Conservation (phyloP, 92 coral and sea anemone genomes). For the Palythoa grandis region DNA sequence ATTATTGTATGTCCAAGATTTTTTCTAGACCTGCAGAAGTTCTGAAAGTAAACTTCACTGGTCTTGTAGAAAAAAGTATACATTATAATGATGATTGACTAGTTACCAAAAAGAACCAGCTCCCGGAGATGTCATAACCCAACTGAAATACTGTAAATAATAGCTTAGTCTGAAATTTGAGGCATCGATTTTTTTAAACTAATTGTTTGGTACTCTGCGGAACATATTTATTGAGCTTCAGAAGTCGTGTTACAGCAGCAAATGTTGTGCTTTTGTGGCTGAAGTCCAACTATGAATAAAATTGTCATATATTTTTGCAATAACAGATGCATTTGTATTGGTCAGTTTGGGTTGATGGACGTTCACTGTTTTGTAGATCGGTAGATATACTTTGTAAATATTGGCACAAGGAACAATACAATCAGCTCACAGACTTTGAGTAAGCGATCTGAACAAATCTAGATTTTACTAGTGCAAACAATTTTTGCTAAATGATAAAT, state of each 20-base stretch:
- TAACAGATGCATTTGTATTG: neutral
- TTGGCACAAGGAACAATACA: too few species aligned
- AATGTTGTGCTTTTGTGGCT: neutral
- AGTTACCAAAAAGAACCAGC: neutral
- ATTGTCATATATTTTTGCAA: neutral
- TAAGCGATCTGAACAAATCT: too few species aligned
- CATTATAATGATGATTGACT: neutral
- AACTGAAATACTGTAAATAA: neutral
- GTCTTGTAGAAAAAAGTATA: neutral
- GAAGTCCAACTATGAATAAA: neutral
- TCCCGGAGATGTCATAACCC: neutral
- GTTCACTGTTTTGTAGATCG: too few species aligned
- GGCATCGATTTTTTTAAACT: neutral
- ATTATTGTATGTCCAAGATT: too few species aligned
- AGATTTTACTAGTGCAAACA: too few species aligned
- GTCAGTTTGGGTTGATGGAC: neutral
- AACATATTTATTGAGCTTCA: neutral
- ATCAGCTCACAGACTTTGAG: too few species aligned
- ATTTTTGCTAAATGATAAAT: too few species aligned
- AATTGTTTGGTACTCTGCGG: neutral
- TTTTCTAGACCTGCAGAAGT: neutral
- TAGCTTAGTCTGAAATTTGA: neutral
- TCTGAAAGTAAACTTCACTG: neutral
- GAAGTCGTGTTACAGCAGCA: neutral
- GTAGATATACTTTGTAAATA: too few species aligned